Conservation (phyloP, 2,797 vertebrate species). For the Bufotes viridis region DNA sequence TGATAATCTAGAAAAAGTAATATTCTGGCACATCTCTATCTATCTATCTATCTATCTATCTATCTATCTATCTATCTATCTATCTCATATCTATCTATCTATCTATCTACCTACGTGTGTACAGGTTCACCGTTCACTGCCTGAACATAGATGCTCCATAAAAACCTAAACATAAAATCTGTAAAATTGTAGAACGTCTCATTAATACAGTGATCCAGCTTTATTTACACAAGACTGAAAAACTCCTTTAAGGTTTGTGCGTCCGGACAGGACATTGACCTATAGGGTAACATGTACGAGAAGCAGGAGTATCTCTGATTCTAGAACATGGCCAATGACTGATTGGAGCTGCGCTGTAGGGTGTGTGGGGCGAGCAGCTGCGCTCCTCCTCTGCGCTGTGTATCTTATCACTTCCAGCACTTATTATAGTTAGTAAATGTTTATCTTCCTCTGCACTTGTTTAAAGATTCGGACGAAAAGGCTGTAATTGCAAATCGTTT, state of each 20-base stretch:
- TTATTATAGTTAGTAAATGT: slow-evolving; percentile 42
- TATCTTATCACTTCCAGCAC: slow-evolving; percentile 43
- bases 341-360: background rate
- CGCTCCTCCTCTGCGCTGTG: background rate
- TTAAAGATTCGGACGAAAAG: slow-evolving; percentile 28
- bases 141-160: too few species aligned
- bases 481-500: slow-evolving; percentile 26
- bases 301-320: background rate
- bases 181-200: too few species aligned
- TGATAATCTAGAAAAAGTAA: too few species aligned
- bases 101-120: too few species aligned
- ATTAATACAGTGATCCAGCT: too few species aligned
- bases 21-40: too few species aligned
- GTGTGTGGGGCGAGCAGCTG: background rate
- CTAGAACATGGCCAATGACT: background rate
- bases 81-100: too few species aligned
- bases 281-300: background rate
- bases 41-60: too few species aligned
- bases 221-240: background rate
- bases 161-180: too few species aligned
- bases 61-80: too few species aligned
- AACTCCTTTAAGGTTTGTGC: background rate
- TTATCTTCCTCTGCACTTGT: slow-evolving; percentile 32
- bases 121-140: too few species aligned
- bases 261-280: background rate